Base-by-base conservation (phyloP, 2,888 invertebrate species). In the Shargacucullia verbasci region DNA sequence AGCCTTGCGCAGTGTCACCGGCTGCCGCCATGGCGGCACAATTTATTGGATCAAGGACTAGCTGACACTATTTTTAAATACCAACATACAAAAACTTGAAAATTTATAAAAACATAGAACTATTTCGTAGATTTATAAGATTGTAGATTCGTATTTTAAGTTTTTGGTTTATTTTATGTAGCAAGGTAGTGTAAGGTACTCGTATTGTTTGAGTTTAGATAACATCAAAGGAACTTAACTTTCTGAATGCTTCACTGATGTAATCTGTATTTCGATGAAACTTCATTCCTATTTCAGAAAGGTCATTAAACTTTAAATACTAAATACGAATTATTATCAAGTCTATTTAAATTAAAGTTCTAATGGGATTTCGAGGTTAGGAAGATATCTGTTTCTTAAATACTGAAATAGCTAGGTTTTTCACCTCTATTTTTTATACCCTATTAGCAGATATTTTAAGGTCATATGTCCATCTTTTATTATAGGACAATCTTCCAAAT, bases 1-100 rank as follows among this genome's bases (percentile, higher is more conserved):
- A 82, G 68, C 91, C 92, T 92, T 87, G 86, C 70, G 61, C 70
- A 54, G 73, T 79, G 81, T 78, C 83, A 78, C 75, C 74, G 70
- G 73, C 73, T 29, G 72, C 20, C 20, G 20, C 20, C 20, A 20
- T 20, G 73, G 73, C 76, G 73, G 70, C 71, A 69, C 73, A 71
- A 64, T 59, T 75, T 84, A 84, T 83, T 86, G 87, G 88, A 78
- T 73, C 83, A 83, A 80, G 81, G 78, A 73, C 67, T 48, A 43
- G 34, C 33, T 13, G 34, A 25, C 50, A n/a, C 33, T 60, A 38
- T 60, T 29, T 29, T 20, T 20, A 20, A 20, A 20, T 20, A 20
- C 20, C 20, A 20, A 4, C 20, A 20, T 20, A 20, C 20, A 20
- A 20, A 2, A 20, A 20, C 4, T 20, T 20, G 20, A 44, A 48